Percentiles rank a stretch among this genome's conserved stretches.
phyloP scores from a whole-genome alignment of 2,888 invertebrate species.

The Atherix ibis region DNA sequence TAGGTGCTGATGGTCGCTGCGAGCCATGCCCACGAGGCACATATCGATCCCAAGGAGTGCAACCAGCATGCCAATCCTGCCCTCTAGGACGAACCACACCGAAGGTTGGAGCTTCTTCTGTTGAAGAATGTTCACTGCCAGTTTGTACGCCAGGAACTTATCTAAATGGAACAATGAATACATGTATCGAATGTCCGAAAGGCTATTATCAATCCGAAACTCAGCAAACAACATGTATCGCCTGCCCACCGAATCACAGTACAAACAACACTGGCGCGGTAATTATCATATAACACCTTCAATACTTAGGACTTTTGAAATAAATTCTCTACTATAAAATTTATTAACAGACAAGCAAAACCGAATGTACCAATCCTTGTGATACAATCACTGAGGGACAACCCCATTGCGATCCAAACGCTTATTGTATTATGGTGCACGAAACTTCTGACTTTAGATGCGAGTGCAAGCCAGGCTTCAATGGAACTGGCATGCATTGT shows the following conservation, averaged over 20 bases:
- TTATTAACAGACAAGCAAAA: slow-evolving; percentile 46
- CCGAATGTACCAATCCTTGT: slow-evolving; percentile 83
- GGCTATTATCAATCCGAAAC: slow-evolving; percentile 81
- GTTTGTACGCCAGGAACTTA: slow-evolving; percentile 72
- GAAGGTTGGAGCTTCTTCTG: slow-evolving; percentile 61
- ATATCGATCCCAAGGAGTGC: slow-evolving; percentile 70
- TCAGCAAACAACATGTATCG: slow-evolving; percentile 72
- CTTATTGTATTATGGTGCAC: slow-evolving; percentile 67
- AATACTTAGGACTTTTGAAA: too few species aligned
- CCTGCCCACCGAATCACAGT: slow-evolving; percentile 82
- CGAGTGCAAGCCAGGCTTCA: slow-evolving; percentile 86
- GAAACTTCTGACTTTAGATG: slow-evolving; percentile 78
- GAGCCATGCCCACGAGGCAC: slow-evolving; percentile 83
- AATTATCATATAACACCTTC: slow-evolving; percentile 33
- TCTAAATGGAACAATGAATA: slow-evolving; percentile 71
- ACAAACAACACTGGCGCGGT: slow-evolving; percentile 70
- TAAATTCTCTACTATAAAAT: background rate
- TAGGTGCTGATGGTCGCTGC: slow-evolving; percentile 77
- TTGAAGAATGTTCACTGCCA: slow-evolving; percentile 85
- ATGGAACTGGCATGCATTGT: slow-evolving; percentile 71
- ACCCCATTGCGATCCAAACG: slow-evolving; percentile 75
- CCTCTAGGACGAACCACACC: slow-evolving; percentile 84
- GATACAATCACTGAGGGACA: slow-evolving; percentile 59
- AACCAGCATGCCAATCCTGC: slow-evolving; percentile 76
- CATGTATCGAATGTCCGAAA: slow-evolving; percentile 73